phyloP scores from a whole-genome alignment of 2,113 vertebrate genomes.

The Actenoides lindsayi region DNA sequence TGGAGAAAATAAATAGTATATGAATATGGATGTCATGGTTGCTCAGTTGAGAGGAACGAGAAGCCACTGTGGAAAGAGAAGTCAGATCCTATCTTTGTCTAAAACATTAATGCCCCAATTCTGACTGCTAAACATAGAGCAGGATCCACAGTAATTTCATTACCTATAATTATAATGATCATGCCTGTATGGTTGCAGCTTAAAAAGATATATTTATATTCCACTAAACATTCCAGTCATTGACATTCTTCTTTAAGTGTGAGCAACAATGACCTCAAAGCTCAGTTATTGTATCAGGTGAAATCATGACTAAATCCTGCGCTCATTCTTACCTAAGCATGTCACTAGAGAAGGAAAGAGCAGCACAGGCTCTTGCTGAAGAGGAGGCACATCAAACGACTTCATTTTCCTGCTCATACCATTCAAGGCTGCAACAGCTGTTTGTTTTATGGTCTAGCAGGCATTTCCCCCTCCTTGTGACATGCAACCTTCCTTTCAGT shows the following conservation, averaged over 20 bases:
- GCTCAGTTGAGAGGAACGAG: conserved; percentile 9
- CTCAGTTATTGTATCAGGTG: neutral
- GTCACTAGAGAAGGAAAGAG: neutral
- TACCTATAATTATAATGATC: conserved; percentile 2
- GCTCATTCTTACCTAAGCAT: neutral
- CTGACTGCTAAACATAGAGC: neutral
- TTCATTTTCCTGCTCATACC: neutral
- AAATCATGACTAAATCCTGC: neutral
- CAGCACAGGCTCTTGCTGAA: neutral
- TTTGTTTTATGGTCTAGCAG: neutral
- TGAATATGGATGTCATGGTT: neutral
- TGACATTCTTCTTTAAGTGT: neutral
- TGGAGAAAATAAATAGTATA: neutral
- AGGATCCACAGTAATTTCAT: neutral
- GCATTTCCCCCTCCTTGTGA: neutral
- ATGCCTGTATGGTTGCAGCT: neutral
- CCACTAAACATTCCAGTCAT: neutral
- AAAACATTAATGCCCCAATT: conserved; percentile 1
- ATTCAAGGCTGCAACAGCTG: neutral
- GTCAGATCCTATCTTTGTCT: conserved; percentile 21
- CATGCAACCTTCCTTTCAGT: neutral
- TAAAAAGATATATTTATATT: conserved; percentile 4
- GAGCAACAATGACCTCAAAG: neutral
- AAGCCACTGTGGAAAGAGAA: neutral
- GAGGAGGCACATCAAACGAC: neutral